Conservation (phyloP, 1,140 invertebrate species). For the Andricus grossulariae region DNA sequence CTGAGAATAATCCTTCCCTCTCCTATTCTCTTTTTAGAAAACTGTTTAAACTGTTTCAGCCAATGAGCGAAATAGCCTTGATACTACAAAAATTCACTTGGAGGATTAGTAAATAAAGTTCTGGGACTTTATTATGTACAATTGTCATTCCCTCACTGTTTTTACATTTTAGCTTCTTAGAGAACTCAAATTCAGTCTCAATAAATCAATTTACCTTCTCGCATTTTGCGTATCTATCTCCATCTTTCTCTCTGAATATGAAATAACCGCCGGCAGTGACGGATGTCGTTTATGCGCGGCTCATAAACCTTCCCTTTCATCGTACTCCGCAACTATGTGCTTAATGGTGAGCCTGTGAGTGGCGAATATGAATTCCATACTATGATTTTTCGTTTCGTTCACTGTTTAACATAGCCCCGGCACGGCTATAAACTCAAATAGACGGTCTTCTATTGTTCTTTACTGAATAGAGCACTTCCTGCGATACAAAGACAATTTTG, state of each 20-base stretch:
- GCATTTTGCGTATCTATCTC: background rate
- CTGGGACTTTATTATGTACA: too few species aligned
- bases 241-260: constrained; percentile 35
- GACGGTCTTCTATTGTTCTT: constrained; percentile 17
- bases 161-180: too few species aligned
- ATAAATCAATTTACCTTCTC: constrained; percentile 1
- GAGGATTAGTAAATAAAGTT: too few species aligned
- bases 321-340: constrained; percentile 50
- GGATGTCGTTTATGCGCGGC: constrained; percentile 52
- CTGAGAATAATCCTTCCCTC: constrained; percentile 24
- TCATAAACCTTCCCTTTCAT: constrained; percentile 54
- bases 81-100: too few species aligned
- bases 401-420: constrained; percentile 16
- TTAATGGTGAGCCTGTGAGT: constrained; percentile 39
- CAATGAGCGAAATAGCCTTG: too few species aligned
- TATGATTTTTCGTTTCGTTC: constrained; percentile 23
- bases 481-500: background rate
- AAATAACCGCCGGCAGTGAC: constrained; percentile 47
- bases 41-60: too few species aligned
- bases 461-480: background rate
- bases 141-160: too few species aligned
- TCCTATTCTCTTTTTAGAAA: too few species aligned
- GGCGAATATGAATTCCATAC: constrained; percentile 40
- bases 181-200: background rate
- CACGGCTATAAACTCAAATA: constrained; percentile 9